Evolutionary conservation across 2,888 invertebrate species (phyloP).

Genomic region (Tromatobia lineatoria): DNA sequence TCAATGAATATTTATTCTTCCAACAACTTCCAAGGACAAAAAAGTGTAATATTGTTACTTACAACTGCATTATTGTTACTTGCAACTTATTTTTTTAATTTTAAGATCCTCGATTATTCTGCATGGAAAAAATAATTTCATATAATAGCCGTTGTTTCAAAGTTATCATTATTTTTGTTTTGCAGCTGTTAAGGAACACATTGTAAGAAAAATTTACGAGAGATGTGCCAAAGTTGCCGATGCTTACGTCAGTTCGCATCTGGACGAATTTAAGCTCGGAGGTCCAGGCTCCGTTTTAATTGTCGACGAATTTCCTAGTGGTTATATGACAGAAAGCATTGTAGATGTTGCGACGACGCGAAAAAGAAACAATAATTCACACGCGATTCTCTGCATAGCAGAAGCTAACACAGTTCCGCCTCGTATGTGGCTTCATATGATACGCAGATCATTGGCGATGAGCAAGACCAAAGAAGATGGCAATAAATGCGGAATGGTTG

Average conservation of each 20-base stretch:
- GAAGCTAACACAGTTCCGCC: constrained; percentile 87
- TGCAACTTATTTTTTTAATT: not conserved
- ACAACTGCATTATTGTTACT: too few species aligned
- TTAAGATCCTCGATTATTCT: not conserved
- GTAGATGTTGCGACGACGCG: constrained; percentile 85
- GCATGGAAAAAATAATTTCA: too few species aligned
- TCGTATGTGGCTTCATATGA: constrained; percentile 85
- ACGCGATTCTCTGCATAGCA: constrained; percentile 89
- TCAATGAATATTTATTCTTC: too few species aligned
- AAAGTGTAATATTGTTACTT: too few species aligned
- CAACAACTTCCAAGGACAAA: too few species aligned
- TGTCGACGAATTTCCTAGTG: constrained; percentile 89
- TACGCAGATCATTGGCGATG: constrained; percentile 80
- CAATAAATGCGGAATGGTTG: constrained; percentile 79
- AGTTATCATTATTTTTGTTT: constrained; percentile 43
- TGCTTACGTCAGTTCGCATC: constrained; percentile 85
- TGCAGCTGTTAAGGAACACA: constrained; percentile 87
- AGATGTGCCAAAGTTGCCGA: constrained; percentile 87
- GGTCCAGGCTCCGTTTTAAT: constrained; percentile 88
- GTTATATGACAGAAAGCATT: constrained; percentile 87
- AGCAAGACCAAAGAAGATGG: constrained; percentile 73
- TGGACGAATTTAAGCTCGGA: constrained; percentile 87
- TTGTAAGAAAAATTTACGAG: constrained; percentile 87
- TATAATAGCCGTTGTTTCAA: too few species aligned
- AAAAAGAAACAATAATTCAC: constrained; percentile 87